Evolutionary conservation across 2,113 vertebrate genomes (phyloP).

Genomic region (Erythrolamprus reginae): DNA sequence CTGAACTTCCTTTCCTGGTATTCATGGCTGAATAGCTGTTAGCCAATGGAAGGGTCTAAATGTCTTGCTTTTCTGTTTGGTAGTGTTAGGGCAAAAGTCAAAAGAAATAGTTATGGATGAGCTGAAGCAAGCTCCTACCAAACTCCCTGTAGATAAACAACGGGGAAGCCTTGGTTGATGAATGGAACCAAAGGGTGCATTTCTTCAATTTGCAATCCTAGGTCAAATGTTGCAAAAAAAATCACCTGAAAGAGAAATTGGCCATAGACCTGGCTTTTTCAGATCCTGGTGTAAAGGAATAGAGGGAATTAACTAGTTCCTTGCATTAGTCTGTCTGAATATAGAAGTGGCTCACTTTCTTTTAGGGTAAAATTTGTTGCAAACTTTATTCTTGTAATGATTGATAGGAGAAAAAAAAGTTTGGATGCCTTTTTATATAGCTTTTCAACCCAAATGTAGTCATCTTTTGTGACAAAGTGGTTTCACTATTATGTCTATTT

Average conservation of each 20-base stretch:
- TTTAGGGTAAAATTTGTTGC: not conserved
- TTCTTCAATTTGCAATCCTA: not conserved
- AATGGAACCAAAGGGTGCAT: not conserved
- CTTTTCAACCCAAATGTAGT: not conserved
- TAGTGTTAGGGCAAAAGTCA: not conserved
- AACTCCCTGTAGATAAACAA: not conserved
- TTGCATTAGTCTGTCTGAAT: not conserved
- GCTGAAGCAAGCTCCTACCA: not conserved
- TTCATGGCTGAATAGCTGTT: not conserved
- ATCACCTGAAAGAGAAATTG: not conserved
- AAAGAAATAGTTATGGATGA: not conserved
- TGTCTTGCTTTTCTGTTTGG: not conserved
- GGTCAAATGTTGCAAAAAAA: not conserved
- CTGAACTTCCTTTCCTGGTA: not conserved
- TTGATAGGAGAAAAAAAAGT: not conserved
- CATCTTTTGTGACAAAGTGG: not conserved
- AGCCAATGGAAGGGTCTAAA: not conserved
- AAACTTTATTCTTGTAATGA: not conserved
- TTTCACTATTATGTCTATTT: not conserved
- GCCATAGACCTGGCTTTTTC: not conserved
- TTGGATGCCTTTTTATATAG: not conserved
- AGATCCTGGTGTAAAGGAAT: not conserved
- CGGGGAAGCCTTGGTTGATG: not conserved
- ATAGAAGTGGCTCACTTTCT: not conserved
- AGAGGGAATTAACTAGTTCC: not conserved